phyloP scores from a whole-genome alignment of 2,888 invertebrate genomes.

The Stenchaetothrips biformis region DNA sequence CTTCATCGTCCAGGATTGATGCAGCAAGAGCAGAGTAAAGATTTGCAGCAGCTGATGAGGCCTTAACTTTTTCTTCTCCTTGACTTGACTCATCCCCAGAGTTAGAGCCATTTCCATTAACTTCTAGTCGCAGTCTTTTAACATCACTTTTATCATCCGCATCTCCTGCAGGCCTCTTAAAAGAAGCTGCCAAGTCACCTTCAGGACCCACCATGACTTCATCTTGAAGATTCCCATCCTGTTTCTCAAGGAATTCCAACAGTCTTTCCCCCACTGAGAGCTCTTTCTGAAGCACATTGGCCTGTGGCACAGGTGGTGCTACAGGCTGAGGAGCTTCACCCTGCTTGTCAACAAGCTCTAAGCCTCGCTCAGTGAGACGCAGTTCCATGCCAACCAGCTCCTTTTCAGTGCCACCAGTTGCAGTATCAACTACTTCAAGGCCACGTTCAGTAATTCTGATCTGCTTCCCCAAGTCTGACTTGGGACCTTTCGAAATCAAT shows the following conservation, averaged over 20 bases:
- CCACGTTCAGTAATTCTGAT: not conserved
- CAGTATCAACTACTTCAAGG: constrained; percentile 5
- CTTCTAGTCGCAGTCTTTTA: not conserved
- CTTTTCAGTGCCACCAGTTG: not conserved
- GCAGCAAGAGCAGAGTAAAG: constrained; percentile 80
- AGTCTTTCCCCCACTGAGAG: not conserved
- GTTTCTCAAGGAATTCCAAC: not conserved
- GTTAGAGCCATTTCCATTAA: not conserved
- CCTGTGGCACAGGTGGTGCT: not conserved
- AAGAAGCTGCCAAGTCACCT: not conserved
- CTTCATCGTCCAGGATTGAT: constrained; percentile 74
- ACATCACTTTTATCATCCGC: not conserved
- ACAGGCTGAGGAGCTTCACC: not conserved
- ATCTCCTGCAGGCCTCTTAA: constrained; percentile 29
- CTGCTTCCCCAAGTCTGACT: not conserved
- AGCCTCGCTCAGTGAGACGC: constrained; percentile 30
- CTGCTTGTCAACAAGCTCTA: constrained; percentile 55
- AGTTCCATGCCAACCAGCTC: not conserved
- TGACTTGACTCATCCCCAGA: constrained; percentile 23
- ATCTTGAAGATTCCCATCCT: not conserved
- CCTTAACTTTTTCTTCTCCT: constrained; percentile 41
- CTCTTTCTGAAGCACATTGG: constrained; percentile 9
- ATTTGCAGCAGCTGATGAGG: constrained; percentile 79
- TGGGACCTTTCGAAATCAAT: not conserved
- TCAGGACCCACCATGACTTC: not conserved